Percentiles rank a stretch among this genome's conserved stretches.
These are phyloP conservation scores for Andrena cerasifolii DNA, from an alignment of 1,140 invertebrate species.

Conservation along the genomic window DNA sequence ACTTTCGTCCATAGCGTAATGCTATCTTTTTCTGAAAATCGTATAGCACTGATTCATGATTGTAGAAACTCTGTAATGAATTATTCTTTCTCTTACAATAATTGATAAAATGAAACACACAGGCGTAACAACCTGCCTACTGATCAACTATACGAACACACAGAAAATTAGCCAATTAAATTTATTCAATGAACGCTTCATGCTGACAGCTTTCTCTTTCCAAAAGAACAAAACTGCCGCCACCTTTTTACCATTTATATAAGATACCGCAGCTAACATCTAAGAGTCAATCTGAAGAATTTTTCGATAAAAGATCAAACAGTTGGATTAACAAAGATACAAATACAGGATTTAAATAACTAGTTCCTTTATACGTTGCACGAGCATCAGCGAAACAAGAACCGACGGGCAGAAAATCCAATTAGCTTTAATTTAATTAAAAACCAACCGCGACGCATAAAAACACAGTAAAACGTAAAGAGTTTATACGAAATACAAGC, in stretches of 20 bases:
- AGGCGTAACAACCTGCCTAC: no score
- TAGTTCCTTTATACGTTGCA: background rate
- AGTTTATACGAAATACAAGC: background rate
- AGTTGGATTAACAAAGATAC: background rate
- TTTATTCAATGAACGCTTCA: no score
- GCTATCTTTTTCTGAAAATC: background rate
- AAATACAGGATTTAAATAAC: conserved; percentile 1
- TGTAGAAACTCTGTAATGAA: background rate
- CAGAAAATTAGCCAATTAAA: no score
- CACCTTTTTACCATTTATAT: no score
- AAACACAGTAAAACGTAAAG: background rate
- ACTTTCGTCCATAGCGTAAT: background rate
- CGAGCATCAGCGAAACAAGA: background rate
- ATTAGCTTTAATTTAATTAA: conserved; percentile 38
- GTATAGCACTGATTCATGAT: background rate
- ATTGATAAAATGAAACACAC: no score
- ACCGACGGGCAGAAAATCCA: background rate
- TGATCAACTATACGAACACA: no score
- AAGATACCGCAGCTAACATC: no score
- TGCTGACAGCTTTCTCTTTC: no score
- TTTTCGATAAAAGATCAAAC: no score
- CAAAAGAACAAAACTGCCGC: no score
- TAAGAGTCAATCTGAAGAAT: no score
- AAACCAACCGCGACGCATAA: conserved; percentile 1
- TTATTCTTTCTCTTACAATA: no score